Conservation (phyloP, 2,113 vertebrate species). For the Isurus oxyrinchus region DNA sequence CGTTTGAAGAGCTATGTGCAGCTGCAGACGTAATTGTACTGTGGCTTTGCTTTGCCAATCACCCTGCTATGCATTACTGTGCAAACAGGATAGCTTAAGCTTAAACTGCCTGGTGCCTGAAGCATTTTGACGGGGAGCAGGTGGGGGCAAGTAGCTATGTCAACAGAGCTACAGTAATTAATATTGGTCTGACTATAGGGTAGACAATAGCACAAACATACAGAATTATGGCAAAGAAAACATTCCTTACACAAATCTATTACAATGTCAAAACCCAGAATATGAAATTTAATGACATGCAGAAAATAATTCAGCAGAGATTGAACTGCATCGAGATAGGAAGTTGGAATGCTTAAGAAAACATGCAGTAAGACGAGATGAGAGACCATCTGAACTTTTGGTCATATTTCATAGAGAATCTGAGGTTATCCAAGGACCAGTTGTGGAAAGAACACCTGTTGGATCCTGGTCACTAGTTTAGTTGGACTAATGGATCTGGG, state of each 20-base stretch:
- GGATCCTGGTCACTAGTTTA: too few species aligned
- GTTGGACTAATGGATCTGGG: too few species aligned
- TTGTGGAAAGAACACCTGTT: too few species aligned
- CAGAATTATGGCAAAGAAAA: neutral
- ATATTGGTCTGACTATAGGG: neutral
- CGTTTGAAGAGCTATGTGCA: neutral
- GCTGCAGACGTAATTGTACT: neutral
- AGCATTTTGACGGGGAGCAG: neutral
- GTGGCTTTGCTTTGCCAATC: neutral
- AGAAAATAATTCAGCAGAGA: neutral
- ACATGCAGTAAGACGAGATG: neutral
- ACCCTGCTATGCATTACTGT: neutral
- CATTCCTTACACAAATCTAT: neutral
- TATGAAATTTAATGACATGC: neutral
- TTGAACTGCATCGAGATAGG: neutral
- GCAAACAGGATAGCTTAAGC: neutral
- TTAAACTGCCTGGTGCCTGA: slow-evolving; percentile 5
- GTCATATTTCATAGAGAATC: neutral
- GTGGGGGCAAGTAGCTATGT: neutral
- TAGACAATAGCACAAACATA: neutral
- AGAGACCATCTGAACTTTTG: neutral
- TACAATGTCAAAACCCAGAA: neutral
- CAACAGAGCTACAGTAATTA: neutral
- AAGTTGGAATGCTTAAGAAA: neutral
- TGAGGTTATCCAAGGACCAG: neutral